Base-by-base conservation (phyloP, 2,888 invertebrate species). In the Protodeltote pygarga region DNA sequence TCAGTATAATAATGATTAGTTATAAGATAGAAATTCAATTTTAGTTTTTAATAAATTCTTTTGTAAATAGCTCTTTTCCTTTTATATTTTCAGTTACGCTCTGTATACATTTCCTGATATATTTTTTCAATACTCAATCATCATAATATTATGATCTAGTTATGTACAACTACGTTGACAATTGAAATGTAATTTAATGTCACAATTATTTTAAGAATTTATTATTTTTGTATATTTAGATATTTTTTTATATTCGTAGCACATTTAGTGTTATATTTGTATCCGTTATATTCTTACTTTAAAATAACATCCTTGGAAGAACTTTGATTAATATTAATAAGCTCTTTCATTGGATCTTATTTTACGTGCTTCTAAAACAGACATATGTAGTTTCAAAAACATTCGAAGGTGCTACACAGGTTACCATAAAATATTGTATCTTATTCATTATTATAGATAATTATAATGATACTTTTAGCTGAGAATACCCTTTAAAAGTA, bases 371-470 rank as follows among this genome's bases (percentile, higher is more conserved):
- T 64, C 34, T 34, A 45, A 59, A 69, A 65, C 47, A 61, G 57
- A 51, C n/a, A n/a, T 41, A 52, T 53, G 49, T 66, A 69, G 57
- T 52, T 51, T 75, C 77, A 77, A 78, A 73, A 73, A 54, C 59
- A 71, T 76, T 77, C 60, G 69, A 71, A 80, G 87, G 86, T 89
- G 87, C 88, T 89, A 83, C 66, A 72, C 76, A 77, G 75, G 88
- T 89, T 89, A 89, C 89, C 89, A 88, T 82, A 44, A 57, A 49
- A 57, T 58, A 77, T 66, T 75, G 76, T 80, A 77, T 79, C 72
- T 73, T 78, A 72, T 75, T 52, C 73, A 71, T 77, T 70, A 68
- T 79, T 74, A 44, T 77, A 77, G 65, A 77, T 77, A 77, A 77
- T 71, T 66, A 71, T 71, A 75, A 70, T 62, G 70, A 73, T 75